Evolutionary conservation across 2,113 vertebrate genomes (phyloP).

Genomic region (Megatriorchis doriae): DNA sequence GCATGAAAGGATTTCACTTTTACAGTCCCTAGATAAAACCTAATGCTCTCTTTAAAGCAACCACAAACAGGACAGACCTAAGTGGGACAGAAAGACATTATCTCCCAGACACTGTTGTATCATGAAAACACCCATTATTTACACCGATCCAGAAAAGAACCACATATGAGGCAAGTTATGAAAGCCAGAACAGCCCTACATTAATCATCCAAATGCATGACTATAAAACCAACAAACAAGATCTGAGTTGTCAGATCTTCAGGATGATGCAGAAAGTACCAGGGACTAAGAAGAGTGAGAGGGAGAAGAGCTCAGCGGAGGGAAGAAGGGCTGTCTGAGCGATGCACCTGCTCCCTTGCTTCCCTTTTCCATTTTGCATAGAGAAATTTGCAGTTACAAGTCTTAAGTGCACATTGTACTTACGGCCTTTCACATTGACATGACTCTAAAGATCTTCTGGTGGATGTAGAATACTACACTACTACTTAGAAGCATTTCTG

Average conservation of each 20-base stretch:
- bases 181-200: not conserved
- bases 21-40: not conserved
- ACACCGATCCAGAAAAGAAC: not conserved
- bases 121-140: not conserved
- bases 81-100: not conserved
- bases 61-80: not conserved
- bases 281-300: not conserved
- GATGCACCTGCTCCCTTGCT: not conserved
- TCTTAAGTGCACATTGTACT: not conserved
- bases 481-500: not conserved
- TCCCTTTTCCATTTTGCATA: not conserved
- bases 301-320: not conserved
- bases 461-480: not conserved
- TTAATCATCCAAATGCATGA: not conserved
- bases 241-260: not conserved
- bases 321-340: not conserved
- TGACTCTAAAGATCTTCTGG: not conserved
- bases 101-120: not conserved
- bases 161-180: not conserved
- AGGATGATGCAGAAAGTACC: not conserved
- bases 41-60: not conserved
- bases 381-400: not conserved
- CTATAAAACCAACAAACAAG: not conserved
- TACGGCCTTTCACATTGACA: not conserved
- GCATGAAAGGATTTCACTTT: not conserved